These are phyloP conservation scores for Podabrus alpinus DNA, from an alignment of 2,888 invertebrate species.

Conservation along the genomic window DNA sequence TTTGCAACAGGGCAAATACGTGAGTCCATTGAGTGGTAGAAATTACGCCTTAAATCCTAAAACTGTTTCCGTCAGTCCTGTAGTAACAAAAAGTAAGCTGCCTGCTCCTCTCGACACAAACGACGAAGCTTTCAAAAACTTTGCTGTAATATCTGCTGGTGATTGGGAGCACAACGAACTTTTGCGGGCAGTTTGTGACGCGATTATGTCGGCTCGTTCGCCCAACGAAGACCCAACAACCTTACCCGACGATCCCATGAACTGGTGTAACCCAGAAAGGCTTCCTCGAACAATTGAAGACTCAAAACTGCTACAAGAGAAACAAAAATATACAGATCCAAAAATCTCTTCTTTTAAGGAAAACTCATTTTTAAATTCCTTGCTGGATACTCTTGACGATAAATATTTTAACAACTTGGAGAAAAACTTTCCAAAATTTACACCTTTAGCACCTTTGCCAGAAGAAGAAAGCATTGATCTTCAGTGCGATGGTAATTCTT, in stretches of 20 bases:
- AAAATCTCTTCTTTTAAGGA: neutral
- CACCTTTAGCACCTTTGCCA: neutral
- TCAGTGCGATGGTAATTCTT: neutral
- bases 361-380: neutral
- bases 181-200: conserved; percentile 29
- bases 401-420: neutral
- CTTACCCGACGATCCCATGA: neutral
- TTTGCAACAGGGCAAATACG: neutral
- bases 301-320: neutral
- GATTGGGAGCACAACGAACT: conserved; percentile 25
- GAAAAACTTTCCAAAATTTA: neutral
- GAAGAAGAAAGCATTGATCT: neutral
- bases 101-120: conserved; percentile 20
- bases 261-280: neutral
- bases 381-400: neutral
- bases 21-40: conserved; percentile 27
- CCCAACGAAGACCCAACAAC: neutral
- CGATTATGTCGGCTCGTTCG: conserved; percentile 17
- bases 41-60: conserved; percentile 19
- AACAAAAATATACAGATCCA: neutral
- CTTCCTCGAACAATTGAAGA: neutral
- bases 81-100: conserved; percentile 4
- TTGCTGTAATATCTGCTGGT: neutral
- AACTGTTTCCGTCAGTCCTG: neutral
- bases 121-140: conserved; percentile 3